Conservation (phyloP, 2,888 invertebrate genomes). For the Patella caerulea region DNA sequence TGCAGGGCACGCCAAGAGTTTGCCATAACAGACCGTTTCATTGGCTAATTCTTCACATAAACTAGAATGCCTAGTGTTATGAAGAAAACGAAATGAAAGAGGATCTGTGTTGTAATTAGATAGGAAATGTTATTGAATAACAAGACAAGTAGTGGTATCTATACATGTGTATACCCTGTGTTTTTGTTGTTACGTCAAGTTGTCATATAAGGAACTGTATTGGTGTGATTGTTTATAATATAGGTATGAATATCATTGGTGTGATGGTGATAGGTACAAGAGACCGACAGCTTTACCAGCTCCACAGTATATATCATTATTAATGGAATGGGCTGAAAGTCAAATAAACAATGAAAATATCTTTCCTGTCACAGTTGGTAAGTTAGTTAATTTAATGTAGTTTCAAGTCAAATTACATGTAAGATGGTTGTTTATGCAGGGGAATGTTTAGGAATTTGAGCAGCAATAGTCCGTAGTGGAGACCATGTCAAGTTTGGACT, state of each 20-base stretch:
- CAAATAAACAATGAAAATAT: conserved; percentile 90
- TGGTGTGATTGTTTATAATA: conserved; percentile 4
- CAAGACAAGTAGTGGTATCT: background rate
- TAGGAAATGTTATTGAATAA: background rate
- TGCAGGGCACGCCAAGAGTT: too few species aligned
- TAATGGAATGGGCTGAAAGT: conserved; percentile 93
- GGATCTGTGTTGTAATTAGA: background rate
- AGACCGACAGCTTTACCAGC: conserved; percentile 83
- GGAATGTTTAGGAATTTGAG: too few species aligned
- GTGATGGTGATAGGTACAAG: conserved; percentile 84
- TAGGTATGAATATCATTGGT: conserved; percentile 90
- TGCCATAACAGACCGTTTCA: too few species aligned
- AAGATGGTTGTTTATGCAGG: too few species aligned
- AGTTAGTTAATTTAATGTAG: conserved; percentile 35
- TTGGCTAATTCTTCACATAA: too few species aligned
- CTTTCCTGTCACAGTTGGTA: conserved; percentile 86
- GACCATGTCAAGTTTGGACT: too few species aligned
- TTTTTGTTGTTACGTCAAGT: background rate
- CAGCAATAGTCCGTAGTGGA: too few species aligned
- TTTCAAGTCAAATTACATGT: too few species aligned
- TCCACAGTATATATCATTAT: conserved; percentile 83
- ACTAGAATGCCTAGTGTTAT: too few species aligned
- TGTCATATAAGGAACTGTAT: too few species aligned
- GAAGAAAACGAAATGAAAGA: too few species aligned
- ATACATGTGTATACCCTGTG: background rate